Base-by-base conservation (phyloP, 2,888 invertebrate species). In the Synanthedon formicaeformis region DNA sequence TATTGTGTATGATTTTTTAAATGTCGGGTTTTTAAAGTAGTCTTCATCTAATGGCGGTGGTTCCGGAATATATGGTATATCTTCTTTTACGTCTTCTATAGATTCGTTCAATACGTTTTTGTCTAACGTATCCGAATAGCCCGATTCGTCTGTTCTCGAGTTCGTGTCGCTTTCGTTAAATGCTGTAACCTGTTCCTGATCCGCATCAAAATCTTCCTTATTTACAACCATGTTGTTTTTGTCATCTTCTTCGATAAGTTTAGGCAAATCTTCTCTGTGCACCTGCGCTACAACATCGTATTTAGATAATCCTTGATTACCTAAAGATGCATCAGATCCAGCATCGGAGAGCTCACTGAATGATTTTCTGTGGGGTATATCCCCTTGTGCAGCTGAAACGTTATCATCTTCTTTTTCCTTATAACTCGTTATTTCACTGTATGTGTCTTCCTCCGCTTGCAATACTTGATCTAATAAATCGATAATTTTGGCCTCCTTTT, bases 201-300 rank as follows among this genome's bases (percentile, higher is more conserved):
- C 69, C 13, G 63, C 58, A 52, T 56, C 48, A 40, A 68, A 64
- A 23, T 58, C 55, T 53, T 63, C 60, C 16, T 57, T 55, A 52
- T 63, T 59, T 4, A 50, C 40, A 55, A 65, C 71, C 52, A 55
- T 65, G 0, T 71, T 71, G 23, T 58, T 58, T 62, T 64, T 73
- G 60, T 85, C 82, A 54, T 82, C 82, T 62, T 82, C 82, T 62
- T 85, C 84, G 11, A 65, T 71, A 4, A 86, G 66, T 65, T 66
- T 84, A 1, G 82, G 77, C 53, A 86, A 72, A 73, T 89, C 89
- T 68, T 89, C 89, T 69, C 89, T 82, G 62, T 90, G 90, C 12
- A 90, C 88, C 74, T 88, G 86, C 55, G 84, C 90, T 62, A 90
- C 80, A 23, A 90, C 89, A 73, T 88, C 88, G 69, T 90, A 89